Base-by-base conservation (phyloP, 2,888 invertebrate species). In the Synergus laeviventris region DNA sequence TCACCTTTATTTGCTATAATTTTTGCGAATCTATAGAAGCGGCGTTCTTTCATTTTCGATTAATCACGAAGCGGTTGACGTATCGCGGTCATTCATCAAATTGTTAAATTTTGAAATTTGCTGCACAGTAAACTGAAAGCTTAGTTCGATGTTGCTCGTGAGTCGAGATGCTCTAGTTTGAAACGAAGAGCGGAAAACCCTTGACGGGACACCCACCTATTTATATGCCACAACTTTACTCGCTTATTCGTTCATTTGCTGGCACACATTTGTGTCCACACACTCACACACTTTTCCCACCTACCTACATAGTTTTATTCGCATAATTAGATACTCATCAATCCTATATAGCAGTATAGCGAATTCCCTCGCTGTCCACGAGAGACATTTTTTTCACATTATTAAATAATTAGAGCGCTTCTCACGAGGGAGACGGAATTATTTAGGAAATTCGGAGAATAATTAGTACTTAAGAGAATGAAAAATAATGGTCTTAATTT, bases 281-380 rank as follows among this genome's bases (percentile, higher is more conserved):
- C 18, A 38, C 39, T 56, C 56, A 45, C 36, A 24, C 5, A 49
- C 5, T 36, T 12, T 36, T 39, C 36, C 54, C 60, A 45, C 74
- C 18, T 70, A 70, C 59, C 49, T 84, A 86, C 24, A 70, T 49
- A 70, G 85, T 87, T 87, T 87, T 85, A 84, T 83, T 84, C 85
- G 81, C 84, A 85, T 88, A 87, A 88, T 88, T 87, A 88, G 86
- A 85, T 86, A 83, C 81, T 85, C 88, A 87, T 88, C 88, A 87
- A 88, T 87, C 86, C 83, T 85, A n/a, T n/a, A n/a, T n/a, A 81
- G 16, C 49, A 31, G 49, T 36, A 31, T 31, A 70, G 36, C 45
- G 78, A 81, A 84, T 80, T 83, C 83, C 77, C 83, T 82, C 83
- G 70, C 49, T 70, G 70, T 70, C 70, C 49, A 49, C 45, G 49